Conservation (phyloP, 2,888 invertebrate species). For the Galeruca laticollis region DNA sequence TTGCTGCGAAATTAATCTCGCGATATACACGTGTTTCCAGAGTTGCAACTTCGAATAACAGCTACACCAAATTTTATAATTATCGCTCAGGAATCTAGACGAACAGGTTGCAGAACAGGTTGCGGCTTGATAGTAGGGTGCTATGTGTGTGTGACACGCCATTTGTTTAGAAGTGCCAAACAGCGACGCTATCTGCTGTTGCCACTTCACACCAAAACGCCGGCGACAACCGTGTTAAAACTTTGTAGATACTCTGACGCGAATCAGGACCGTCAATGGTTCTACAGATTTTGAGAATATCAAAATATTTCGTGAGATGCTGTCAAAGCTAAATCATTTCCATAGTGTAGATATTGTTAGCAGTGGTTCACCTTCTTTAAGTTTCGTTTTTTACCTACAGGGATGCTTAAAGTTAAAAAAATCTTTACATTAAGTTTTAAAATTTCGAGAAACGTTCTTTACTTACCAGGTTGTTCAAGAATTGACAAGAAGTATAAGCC, state of each 20-base stretch:
- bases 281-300: not conserved
- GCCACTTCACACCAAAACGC: slow-evolving; percentile 36
- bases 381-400: too few species aligned
- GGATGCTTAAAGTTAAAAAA: too few species aligned
- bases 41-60: slow-evolving; percentile 58
- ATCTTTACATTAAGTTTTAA: too few species aligned
- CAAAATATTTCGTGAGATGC: too few species aligned
- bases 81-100: slow-evolving; percentile 65
- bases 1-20: slow-evolving; percentile 57
- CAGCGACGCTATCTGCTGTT: slow-evolving; percentile 55
- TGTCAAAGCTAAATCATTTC: too few species aligned
- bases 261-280: not conserved
- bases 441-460: too few species aligned
- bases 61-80: slow-evolving; percentile 64
- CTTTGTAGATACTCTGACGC: not conserved
- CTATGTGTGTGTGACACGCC: slow-evolving; percentile 60
- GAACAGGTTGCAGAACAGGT: slow-evolving; percentile 65
- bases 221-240: slow-evolving; percentile 9
- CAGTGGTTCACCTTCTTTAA: too few species aligned
- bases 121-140: slow-evolving; percentile 58
- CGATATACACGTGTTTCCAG: slow-evolving; percentile 53
- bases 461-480: too few species aligned
- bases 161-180: slow-evolving; percentile 59
- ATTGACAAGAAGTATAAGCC: too few species aligned
- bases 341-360: too few species aligned